Percentiles rank a stretch among this genome's conserved stretches.
phyloP scores from a whole-genome alignment of 2,113 vertebrate species.

The Microtus richardsoni region DNA sequence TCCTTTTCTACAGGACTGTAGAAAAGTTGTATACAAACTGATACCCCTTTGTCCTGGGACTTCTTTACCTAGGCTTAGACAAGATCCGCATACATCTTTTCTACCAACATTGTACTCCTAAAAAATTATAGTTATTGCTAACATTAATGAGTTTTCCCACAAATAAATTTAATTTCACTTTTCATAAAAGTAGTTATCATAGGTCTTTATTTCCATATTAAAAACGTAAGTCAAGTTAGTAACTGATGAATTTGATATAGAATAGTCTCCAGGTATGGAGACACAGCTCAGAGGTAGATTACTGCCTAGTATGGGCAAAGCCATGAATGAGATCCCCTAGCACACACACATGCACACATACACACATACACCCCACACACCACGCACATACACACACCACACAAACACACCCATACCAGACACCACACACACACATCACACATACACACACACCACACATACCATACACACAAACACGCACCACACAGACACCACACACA shows the following conservation, averaged over 20 bases:
- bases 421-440: too few species aligned
- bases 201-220: neutral
- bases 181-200: neutral
- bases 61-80: neutral
- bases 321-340: neutral
- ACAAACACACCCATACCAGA: too few species aligned
- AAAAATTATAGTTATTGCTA: neutral
- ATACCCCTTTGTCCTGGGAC: neutral
- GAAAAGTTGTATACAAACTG: too few species aligned
- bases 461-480: too few species aligned
- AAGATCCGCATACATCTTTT: neutral
- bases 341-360: neutral
- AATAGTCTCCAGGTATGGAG: neutral
- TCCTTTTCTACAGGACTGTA: neutral
- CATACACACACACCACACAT: neutral
- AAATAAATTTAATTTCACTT: conserved; percentile 12
- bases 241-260: neutral
- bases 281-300: neutral
- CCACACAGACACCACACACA: too few species aligned
- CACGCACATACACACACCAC: too few species aligned
- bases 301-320: neutral
- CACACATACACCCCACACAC: neutral
- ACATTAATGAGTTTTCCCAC: neutral
- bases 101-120: neutral
- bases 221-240: neutral